Base-by-base conservation (phyloP, 2,888 invertebrate species). In the Drosophila phalerata region DNA sequence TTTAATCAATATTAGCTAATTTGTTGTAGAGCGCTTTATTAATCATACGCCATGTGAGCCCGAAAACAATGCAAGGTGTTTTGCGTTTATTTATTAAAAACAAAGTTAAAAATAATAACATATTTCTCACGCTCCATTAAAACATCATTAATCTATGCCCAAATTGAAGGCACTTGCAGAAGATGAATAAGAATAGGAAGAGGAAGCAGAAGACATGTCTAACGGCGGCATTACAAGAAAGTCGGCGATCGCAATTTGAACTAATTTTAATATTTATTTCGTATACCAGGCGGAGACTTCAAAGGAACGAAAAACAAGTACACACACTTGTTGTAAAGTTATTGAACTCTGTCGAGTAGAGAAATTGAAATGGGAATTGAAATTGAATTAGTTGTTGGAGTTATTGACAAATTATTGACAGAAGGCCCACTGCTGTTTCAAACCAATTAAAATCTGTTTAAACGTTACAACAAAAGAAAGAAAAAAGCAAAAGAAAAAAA, bases 51-150 rank as follows among this genome's bases (percentile, higher is more conserved):
- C 74, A 38, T 49, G 72, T 71, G 49, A 52, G 61, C 66, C 51
- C 38, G 38, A 17, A 13, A 51, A 40, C 60, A 52, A 69, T 32
- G 82, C 81, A 82, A 85, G 74, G 82, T 82, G 83, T 53, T 62
- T 45, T 45, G 45, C 15, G 28, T 55, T 65, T 84, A 75, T 79
- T 65, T 73, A 78, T 79, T 65, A 73, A 78, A 19, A 19, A 48
- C 15, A 0, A 42, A 37, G n/a, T 1, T 28, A 62, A 38, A 53
- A 57, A 53, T 38, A 56, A 53, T 66, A 55, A 56, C 42, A 28
- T 64, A 77, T 69, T 87, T 85, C 88, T 85, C 84, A 85, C 84
- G 84, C 84, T 85, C 88, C 88, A 85, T 85, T 85, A 85, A 87
- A 82, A 85, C 57, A 80, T 66, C 84, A 87, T 85, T 78, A 85